phyloP scores from a whole-genome alignment of 2,113 vertebrate species.

The Hemiscyllium ocellatum region DNA sequence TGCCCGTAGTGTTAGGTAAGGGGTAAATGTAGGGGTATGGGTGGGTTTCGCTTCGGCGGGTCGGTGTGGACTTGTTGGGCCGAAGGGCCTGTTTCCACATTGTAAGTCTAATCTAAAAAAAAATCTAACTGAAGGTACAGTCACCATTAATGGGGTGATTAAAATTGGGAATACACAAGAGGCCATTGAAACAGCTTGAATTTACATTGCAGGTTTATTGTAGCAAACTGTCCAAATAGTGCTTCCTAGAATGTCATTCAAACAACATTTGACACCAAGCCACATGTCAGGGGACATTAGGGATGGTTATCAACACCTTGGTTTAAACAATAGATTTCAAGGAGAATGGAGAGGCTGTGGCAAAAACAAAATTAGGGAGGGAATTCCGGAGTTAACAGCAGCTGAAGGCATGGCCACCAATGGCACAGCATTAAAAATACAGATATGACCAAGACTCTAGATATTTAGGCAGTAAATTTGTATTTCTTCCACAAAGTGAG shows the following conservation, averaged over 20 bases:
- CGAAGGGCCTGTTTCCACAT: too few relatives aligned
- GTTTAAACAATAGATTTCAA: not conserved
- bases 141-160: too few relatives aligned
- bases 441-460: not conserved
- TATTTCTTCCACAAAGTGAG: not conserved
- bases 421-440: not conserved
- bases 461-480: not conserved
- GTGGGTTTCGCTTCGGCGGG: too few relatives aligned
- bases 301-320: not conserved
- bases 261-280: not conserved
- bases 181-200: not conserved
- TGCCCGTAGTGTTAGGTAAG: too few relatives aligned
- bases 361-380: not conserved
- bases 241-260: not conserved
- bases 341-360: not conserved
- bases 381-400: not conserved
- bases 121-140: too few relatives aligned
- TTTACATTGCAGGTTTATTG: not conserved
- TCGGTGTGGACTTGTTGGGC: too few relatives aligned
- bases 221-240: not conserved
- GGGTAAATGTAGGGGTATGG: too few relatives aligned
- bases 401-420: not conserved
- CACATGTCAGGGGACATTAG: not conserved
- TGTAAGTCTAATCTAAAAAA: too few relatives aligned
- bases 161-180: too few relatives aligned